Percentiles rank a stretch among this genome's conserved stretches.
Evolutionary conservation across 2,113 vertebrate species (phyloP).

Genomic region (Lethenteron reissneri): DNA sequence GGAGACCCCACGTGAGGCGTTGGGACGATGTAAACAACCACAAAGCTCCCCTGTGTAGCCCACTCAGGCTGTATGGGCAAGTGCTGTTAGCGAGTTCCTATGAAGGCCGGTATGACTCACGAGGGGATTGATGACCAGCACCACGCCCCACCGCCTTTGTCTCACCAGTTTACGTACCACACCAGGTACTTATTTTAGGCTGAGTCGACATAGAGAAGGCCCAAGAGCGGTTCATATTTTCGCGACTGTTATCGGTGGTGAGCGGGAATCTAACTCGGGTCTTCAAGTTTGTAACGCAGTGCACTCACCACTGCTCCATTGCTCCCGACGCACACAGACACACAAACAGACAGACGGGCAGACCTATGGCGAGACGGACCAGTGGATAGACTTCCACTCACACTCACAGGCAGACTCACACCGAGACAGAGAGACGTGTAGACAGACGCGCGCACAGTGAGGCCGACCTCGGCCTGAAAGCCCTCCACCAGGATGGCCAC

Average conservation of each 20-base stretch:
- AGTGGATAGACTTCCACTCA: neutral
- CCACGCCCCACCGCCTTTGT: neutral
- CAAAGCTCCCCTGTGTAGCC: too few species aligned
- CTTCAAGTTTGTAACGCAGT: neutral
- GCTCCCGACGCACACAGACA: neutral
- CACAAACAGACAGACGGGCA: neutral
- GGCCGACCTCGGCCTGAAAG: conserved; percentile 42
- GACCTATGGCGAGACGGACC: neutral
- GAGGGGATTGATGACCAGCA: too few species aligned
- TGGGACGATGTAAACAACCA: too few species aligned
- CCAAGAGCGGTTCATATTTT: too few species aligned
- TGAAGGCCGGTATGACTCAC: too few species aligned
- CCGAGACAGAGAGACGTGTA: neutral
- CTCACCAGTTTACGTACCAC: neutral
- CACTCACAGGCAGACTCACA: neutral
- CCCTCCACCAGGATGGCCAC: conserved; percentile 52
- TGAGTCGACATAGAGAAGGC: too few species aligned
- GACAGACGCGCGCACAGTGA: neutral
- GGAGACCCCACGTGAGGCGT: too few species aligned
- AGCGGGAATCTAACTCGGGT: neutral
- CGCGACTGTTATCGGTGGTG: too few species aligned
- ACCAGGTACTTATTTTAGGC: too few species aligned
- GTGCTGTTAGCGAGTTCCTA: too few species aligned
- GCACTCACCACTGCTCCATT: neutral
- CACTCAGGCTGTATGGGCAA: too few species aligned